Conservation (phyloP, 2,888 invertebrate species). For the Erebia ligea region DNA sequence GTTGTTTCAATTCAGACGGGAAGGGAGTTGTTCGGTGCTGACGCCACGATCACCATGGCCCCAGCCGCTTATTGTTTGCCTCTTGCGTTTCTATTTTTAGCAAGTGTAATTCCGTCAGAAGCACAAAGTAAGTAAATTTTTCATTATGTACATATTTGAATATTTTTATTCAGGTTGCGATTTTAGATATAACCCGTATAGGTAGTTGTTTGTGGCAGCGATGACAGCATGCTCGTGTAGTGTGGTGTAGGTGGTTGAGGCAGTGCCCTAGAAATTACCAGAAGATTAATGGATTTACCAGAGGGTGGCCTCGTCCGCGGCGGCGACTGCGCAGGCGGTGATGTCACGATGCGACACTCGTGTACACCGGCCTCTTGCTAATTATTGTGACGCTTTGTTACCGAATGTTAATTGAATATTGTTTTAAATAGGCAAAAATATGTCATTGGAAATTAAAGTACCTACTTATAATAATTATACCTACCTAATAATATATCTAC, state of each 20-base stretch:
- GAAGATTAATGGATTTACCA: background rate
- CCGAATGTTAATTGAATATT: too few relatives aligned
- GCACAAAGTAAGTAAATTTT: constrained; percentile 63
- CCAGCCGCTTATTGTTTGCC: constrained; percentile 45
- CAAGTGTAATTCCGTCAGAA: constrained; percentile 57
- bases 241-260: background rate
- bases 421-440: too few relatives aligned
- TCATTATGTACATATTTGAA: background rate
- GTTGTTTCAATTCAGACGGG: background rate
- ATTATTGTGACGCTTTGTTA: too few relatives aligned
- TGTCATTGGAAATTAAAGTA: too few relatives aligned
- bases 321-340: background rate
- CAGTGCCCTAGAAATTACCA: background rate
- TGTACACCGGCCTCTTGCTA: too few relatives aligned
- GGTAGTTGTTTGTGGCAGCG: constrained; percentile 22
- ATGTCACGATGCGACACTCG: too few relatives aligned
- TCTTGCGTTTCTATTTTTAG: constrained; percentile 67
- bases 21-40: background rate
- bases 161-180: constrained; percentile 1
- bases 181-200: background rate
- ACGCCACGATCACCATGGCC: constrained; percentile 38
- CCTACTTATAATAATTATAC: too few relatives aligned
- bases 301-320: background rate
- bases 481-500: too few relatives aligned
- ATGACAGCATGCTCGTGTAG: constrained; percentile 10